Percentiles rank a stretch among this genome's conserved stretches.
Evolutionary conservation across 2,797 vertebrate genomes (phyloP).

Genomic region (Anabacerthia variegaticeps): DNA sequence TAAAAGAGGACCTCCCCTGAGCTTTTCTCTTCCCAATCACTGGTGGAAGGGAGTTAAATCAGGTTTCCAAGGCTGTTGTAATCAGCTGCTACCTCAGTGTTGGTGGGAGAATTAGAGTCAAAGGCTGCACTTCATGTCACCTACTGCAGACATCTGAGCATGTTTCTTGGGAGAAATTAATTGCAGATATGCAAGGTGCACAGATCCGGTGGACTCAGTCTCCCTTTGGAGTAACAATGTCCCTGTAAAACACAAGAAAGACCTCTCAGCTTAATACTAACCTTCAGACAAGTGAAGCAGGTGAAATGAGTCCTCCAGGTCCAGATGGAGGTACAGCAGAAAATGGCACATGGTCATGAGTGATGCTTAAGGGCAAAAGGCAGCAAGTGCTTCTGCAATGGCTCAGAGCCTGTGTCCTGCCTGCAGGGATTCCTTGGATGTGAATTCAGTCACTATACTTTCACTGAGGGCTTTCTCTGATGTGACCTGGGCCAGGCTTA

Average conservation of each 20-base stretch:
- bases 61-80: not conserved
- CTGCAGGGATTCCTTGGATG: not conserved
- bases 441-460: not conserved
- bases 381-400: not conserved
- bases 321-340: not conserved
- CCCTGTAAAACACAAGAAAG: not conserved
- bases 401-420: not conserved
- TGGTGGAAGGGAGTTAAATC: not conserved
- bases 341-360: fast-evolving
- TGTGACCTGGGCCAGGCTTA: not conserved
- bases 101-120: not conserved
- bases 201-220: not conserved
- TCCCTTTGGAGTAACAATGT: not conserved
- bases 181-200: not conserved
- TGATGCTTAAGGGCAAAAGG: not conserved
- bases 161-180: not conserved
- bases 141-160: not conserved
- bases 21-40: not conserved
- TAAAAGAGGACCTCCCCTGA: not conserved
- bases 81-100: not conserved
- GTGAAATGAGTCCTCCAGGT: not conserved
- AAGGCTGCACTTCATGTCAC: not conserved
- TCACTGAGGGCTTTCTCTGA: not conserved
- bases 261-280: not conserved
- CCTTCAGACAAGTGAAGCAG: not conserved